A percentile compares a stretch with the other conserved stretches of the same genome.
Evolutionary conservation across 2,797 vertebrate genomes (phyloP).

Genomic region (Pagetopsis macropterus): DNA sequence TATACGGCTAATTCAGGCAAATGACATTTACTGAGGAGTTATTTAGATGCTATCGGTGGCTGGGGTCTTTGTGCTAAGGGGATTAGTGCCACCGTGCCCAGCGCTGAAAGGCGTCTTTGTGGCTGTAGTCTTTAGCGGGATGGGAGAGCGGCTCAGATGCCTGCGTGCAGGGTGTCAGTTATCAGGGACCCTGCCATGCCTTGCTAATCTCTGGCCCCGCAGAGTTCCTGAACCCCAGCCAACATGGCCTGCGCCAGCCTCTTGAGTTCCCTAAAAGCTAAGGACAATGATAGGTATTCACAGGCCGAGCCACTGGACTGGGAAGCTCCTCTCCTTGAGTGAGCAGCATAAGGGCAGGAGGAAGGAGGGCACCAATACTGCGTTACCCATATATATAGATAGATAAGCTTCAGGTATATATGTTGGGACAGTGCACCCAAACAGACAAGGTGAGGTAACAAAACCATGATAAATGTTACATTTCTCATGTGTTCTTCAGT

Average conservation of each 20-base stretch:
- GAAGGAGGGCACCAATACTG: slow-evolving; percentile 31
- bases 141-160: slow-evolving; percentile 75
- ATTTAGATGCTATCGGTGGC: slow-evolving; percentile 83
- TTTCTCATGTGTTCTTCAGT: slow-evolving; percentile 5
- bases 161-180: slow-evolving; percentile 83
- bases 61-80: slow-evolving; percentile 76
- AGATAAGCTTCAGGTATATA: slow-evolving; percentile 44
- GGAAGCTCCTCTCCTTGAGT: slow-evolving; percentile 69
- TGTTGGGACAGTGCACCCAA: slow-evolving; percentile 23
- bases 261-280: slow-evolving; percentile 70
- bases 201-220: slow-evolving; percentile 82
- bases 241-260: slow-evolving; percentile 70
- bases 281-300: slow-evolving; percentile 84
- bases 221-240: slow-evolving; percentile 82
- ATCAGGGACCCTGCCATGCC: slow-evolving; percentile 82
- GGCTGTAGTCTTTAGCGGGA: slow-evolving; percentile 75
- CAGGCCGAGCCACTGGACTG: slow-evolving; percentile 67
- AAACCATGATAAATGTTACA: slow-evolving; percentile 32
- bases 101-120: slow-evolving; percentile 80
- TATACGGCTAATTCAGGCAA: slow-evolving; percentile 76
- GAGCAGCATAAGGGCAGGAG: slow-evolving; percentile 57
- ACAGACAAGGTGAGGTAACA: slow-evolving; percentile 30
- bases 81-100: slow-evolving; percentile 79
- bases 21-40: slow-evolving; percentile 80
- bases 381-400: slow-evolving; percentile 30